Base-by-base conservation (phyloP, 2,113 vertebrate genomes). In the Lichenostomus cassidix region DNA sequence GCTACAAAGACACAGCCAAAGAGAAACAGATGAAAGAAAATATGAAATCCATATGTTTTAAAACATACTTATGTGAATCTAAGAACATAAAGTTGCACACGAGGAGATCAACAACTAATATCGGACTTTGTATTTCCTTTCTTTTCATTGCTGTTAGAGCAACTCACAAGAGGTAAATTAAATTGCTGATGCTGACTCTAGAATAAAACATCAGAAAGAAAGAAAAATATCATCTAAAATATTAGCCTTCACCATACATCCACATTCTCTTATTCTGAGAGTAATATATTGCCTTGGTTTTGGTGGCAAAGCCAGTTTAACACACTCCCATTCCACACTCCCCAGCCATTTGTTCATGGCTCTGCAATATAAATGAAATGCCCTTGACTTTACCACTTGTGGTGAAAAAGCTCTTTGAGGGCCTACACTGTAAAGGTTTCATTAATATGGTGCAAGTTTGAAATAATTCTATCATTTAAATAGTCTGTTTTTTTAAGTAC, bases 1-100 rank as follows among this genome's bases (percentile, higher is more conserved):
- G 2, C 23, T 47, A 39, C 28, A 62, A 2, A 2, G 7, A 60
- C 3, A 11, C 3, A 88, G 19, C 1, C 4, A 20, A 46, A 21
- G 25, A 55, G 4, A 47, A 39, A 76, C 2, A 24, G 7, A 56
- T 71, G 11, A 60, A 86, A 56, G 29, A 53, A 82, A 49, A 69
- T 18, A 22, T 13, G 11, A 86, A 71, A 68, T 37, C 6, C 73
- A 12, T 27, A 11, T 23, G 15, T 88, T 85, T 77, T 4, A 3
- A 50, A 70, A 65, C 44, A 25, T 29, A n/a, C 5, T 18, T 14
- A 50, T 15, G 42, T 73, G n/a, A 24, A 37, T 50, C 10, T 58
- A 20, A 9, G 6, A 4, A 41, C 27, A 9, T 56, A 60, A 60
- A 50, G 11, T 9, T 77, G 18, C 28, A 42, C 52, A n/a, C 31